phyloP scores from a whole-genome alignment of 1,140 invertebrate genomes.

The Luehdorfia chinensis region DNA sequence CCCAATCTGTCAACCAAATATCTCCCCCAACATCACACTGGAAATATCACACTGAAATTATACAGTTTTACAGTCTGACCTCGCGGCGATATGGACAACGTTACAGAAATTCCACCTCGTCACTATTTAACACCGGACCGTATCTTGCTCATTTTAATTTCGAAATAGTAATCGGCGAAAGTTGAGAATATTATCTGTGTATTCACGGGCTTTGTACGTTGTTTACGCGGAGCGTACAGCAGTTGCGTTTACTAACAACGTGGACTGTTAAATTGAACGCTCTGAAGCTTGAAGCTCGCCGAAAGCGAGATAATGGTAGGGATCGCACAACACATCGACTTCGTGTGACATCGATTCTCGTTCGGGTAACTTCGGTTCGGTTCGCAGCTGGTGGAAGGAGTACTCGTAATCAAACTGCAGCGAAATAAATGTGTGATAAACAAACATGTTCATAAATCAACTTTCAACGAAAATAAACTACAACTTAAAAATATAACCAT shows the following conservation, averaged over 20 bases:
- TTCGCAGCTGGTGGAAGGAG: conserved; percentile 20
- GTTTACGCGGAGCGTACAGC: conserved; percentile 30
- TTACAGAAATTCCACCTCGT: conserved; percentile 23
- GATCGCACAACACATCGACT: conserved; percentile 34
- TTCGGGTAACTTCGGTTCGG: conserved; percentile 43
- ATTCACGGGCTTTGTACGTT: conserved; percentile 20
- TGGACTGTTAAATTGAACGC: conserved; percentile 29
- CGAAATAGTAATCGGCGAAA: not conserved
- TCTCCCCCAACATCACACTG: conserved; percentile 69
- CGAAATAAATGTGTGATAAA: not conserved
- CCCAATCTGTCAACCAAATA: conserved; percentile 65
- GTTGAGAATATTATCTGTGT: conserved; percentile 14
- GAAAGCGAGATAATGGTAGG: conserved; percentile 53
- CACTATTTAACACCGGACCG: conserved; percentile 68
- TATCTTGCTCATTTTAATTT: conserved; percentile 66
- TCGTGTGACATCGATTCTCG: conserved; percentile 62
- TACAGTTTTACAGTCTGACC: conserved; percentile 54
- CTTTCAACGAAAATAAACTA: too few relatives aligned
- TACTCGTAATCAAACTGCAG: conserved; percentile 18
- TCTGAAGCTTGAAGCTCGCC: conserved; percentile 31
- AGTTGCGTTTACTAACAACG: conserved; percentile 26
- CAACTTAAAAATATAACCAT: too few relatives aligned
- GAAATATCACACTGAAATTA: conserved; percentile 58
- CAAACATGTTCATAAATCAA: not conserved
- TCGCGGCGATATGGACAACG: conserved; percentile 16